These are phyloP conservation scores for Desmophyllum pertusum DNA, from an alignment of 92 coral and sea anemone genomes.

Conservation along the genomic window DNA sequence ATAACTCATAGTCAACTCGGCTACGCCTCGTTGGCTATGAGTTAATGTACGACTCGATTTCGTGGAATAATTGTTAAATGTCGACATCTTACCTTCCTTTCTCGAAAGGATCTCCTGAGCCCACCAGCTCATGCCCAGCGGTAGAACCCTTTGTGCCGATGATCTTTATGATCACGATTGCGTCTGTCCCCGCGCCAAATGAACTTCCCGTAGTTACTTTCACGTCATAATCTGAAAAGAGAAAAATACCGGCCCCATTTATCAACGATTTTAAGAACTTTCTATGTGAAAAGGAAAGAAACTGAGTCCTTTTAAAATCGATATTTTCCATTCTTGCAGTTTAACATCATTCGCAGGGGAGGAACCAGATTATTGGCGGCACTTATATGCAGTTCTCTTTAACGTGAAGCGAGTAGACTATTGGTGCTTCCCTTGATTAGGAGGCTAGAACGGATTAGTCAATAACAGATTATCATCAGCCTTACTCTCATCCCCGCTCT, in stretches of 20 bases:
- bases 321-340: background rate
- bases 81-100: constrained; percentile 42
- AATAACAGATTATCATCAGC: too few relatives aligned
- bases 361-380: too few relatives aligned
- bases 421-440: too few relatives aligned
- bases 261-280: background rate
- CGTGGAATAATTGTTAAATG: background rate
- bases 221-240: constrained; percentile 45
- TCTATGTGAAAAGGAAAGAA: background rate
- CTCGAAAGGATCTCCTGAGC: constrained; percentile 47
- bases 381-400: too few relatives aligned
- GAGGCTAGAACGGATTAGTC: too few relatives aligned
- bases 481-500: too few relatives aligned
- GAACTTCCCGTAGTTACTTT: constrained; percentile 62
- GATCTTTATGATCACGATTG: constrained; percentile 61
- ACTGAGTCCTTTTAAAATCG: background rate
- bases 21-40: too few relatives aligned
- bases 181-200: constrained; percentile 79
- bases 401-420: too few relatives aligned
- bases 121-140: constrained; percentile 56
- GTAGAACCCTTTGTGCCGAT: constrained; percentile 65
- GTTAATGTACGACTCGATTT: too few relatives aligned
- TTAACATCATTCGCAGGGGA: too few relatives aligned
- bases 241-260: background rate
- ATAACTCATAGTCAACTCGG: too few relatives aligned